Conservation (phyloP, 1,140 invertebrate species). For the Chelonus insularis region DNA sequence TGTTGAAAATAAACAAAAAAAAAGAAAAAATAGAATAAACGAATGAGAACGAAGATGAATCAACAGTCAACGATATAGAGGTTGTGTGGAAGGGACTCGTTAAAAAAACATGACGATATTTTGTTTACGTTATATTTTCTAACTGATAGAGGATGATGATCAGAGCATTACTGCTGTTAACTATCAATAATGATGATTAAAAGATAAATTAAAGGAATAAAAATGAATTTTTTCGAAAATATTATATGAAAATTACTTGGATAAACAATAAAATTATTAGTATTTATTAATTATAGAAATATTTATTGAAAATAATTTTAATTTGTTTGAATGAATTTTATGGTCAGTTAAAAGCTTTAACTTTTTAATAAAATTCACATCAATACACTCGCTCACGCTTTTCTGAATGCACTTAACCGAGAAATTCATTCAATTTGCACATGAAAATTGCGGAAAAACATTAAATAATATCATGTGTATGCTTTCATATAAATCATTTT, state of each 20-base stretch:
- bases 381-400: neutral
- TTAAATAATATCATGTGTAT: constrained; percentile 13
- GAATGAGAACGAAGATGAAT: neutral
- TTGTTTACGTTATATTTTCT: neutral
- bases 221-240: no score
- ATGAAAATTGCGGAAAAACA: constrained; percentile 17
- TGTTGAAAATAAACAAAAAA: neutral
- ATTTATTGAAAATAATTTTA: no score
- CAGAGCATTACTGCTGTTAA: no score
- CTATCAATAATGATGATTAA: no score
- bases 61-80: neutral
- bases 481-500: constrained; percentile 10
- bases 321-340: no score
- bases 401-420: neutral
- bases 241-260: no score
- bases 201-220: no score
- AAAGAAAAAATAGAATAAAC: neutral
- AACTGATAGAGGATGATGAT: no score
- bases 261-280: no score
- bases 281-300: no score
- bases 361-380: constrained; percentile 8
- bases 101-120: neutral
- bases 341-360: no score
- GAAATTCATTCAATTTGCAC: constrained; percentile 3
- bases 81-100: neutral